Conservation (phyloP, 2,888 invertebrate species). For the Pherbina coryleti region DNA sequence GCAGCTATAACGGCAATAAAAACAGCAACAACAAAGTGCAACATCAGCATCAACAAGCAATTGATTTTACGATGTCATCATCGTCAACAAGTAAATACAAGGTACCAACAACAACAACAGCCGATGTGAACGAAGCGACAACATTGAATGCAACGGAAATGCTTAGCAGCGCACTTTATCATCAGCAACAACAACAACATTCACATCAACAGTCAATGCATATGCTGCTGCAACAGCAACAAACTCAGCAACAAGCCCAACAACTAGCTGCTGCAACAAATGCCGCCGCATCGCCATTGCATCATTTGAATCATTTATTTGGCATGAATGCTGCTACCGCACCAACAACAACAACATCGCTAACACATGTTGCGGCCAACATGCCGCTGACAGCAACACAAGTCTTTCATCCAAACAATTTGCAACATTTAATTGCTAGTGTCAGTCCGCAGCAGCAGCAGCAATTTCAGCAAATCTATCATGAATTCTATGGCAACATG, state of each 20-base stretch:
- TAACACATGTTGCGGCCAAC: conserved; percentile 13
- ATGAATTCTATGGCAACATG: conserved; percentile 56
- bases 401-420: conserved; percentile 49
- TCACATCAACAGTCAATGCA: conserved; percentile 51
- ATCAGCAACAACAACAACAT: conserved; percentile 52
- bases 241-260: conserved; percentile 46
- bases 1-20: conserved; percentile 39
- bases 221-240: conserved; percentile 52
- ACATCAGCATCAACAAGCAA: conserved; percentile 45
- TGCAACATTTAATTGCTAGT: conserved; percentile 61
- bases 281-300: conserved; percentile 60
- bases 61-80: conserved; percentile 61
- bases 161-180: conserved; percentile 48
- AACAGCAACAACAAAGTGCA: conserved; percentile 49
- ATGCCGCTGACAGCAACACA: conserved; percentile 34
- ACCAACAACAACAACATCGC: conserved; percentile 20
- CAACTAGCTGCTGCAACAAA: conserved; percentile 55
- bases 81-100: conserved; percentile 56
- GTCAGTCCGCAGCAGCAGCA: conserved; percentile 55
- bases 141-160: conserved; percentile 27
- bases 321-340: conserved; percentile 55
- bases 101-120: conserved; percentile 42
- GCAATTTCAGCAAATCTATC: conserved; percentile 57
- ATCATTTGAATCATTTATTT: conserved; percentile 66
- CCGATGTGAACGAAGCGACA: conserved; percentile 50